Base-by-base conservation (phyloP, 2,888 invertebrate species). In the Brenthis ino region DNA sequence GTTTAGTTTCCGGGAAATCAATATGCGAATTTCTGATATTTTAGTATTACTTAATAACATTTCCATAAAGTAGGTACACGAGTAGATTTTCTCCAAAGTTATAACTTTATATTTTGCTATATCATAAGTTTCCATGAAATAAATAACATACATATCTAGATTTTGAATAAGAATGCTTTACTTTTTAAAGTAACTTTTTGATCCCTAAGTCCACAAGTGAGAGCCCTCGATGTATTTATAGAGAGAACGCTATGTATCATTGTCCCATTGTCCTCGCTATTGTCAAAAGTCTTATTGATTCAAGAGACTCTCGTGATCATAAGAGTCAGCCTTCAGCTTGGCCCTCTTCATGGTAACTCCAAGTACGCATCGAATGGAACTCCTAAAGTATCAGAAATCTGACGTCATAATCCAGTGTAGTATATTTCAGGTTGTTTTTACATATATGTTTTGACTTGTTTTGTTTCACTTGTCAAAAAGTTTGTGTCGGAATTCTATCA, bases 251-350 rank as follows among this genome's bases (percentile, higher is more conserved):
- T 69, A 66, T 69, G 76, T 76, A 75, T 77, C 81, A 82, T 79
- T 79, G 82, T 83, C 74, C 74, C 81, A 82, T 79, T 79, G 82
- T 83, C 74, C 74, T 73, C 76, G 70, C 56, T 69, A 63, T 63
- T 67, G 57, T 67, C 67, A 60, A 66, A 68, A 70, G 65, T 76
- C 74, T 74, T 70, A 78, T 79, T 75, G 72, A 70, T 68, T 78
- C 58, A 72, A 83, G 83, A 71, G 74, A 74, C 70, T 63, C 72
- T 75, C 53, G 67, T 77, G 77, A 77, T 74, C 72, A 70, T 72
- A 79, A 77, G 79, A 80, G 81, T 77, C 82, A 77, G 71, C 73
- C 77, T 74, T 80, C 80, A 73, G 74, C 65, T 69, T 71, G 77
- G 54, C 51, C 74, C 80, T 72, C 82, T 81, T 76, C 70, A 76